Percentiles rank a stretch among this genome's conserved stretches.
These are phyloP conservation scores for Sinella curviseta DNA, from an alignment of 1,140 invertebrate species.

Conservation along the genomic window DNA sequence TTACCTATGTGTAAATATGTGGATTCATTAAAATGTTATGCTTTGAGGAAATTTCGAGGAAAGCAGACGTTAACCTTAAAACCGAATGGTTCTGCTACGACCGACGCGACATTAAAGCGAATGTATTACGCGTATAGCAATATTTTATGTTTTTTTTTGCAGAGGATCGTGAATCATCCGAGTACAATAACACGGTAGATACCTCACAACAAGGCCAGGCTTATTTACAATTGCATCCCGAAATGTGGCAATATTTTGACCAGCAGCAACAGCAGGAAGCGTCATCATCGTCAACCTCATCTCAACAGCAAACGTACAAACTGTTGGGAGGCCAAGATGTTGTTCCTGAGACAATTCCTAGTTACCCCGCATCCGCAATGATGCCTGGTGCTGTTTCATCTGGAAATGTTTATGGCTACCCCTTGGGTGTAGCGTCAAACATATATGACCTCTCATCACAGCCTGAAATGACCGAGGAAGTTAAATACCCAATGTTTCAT, in stretches of 20 bases:
- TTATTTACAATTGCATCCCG: conserved; percentile 56
- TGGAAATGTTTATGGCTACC: conserved; percentile 25
- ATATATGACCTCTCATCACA: conserved; percentile 43
- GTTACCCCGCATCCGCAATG: conserved; percentile 23
- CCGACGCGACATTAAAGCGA: no score
- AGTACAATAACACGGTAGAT: conserved; percentile 55
- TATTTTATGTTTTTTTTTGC: conserved; percentile 30
- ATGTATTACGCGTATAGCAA: not conserved
- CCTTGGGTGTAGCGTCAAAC: conserved; percentile 20
- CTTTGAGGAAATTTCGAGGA: no score
- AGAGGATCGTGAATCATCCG: conserved; percentile 54
- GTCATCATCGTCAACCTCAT: not conserved
- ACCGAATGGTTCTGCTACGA: not conserved
- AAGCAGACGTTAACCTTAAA: not conserved
- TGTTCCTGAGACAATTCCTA: conserved; percentile 20
- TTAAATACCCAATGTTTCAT: conserved; percentile 48
- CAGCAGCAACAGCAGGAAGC: conserved; percentile 24
- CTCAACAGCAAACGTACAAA: not conserved
- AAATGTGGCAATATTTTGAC: conserved; percentile 50
- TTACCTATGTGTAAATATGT: no score
- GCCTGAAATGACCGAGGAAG: conserved; percentile 43
- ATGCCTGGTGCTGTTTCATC: conserved; percentile 24
- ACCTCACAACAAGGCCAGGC: conserved; percentile 56
- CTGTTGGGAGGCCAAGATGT: conserved; percentile 5
- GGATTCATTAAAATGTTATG: no score